Conservation (phyloP, 2,113 vertebrate species). For the Lagopus muta region DNA sequence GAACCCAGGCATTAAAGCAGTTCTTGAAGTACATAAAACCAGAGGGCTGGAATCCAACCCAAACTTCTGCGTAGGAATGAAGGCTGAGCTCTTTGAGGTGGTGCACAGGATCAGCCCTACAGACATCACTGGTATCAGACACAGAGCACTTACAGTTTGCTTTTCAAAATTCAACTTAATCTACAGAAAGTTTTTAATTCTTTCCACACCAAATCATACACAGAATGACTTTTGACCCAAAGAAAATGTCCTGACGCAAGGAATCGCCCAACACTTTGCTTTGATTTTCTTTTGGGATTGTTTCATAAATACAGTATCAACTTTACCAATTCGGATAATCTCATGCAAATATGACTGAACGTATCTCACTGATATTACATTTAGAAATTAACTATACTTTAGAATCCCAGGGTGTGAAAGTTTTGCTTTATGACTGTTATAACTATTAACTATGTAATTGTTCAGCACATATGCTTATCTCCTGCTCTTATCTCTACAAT, state of each 20-base stretch:
- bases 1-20: background rate
- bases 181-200: background rate
- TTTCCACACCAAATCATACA: background rate
- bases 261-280: fast-evolving
- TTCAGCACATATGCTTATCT: background rate
- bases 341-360: background rate
- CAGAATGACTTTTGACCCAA: background rate
- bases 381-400: background rate
- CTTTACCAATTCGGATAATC: background rate
- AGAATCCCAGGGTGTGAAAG: background rate
- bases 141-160: fast-evolving
- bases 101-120: background rate
- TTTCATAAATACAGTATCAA: background rate
- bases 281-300: background rate
- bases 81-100: background rate
- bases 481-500: background rate
- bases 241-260: background rate
- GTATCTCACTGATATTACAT: background rate
- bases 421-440: background rate
- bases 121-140: background rate
- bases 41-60: background rate
- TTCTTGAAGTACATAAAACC: fast-evolving
- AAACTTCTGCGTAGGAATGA: background rate
- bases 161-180: background rate
- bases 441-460: background rate